Evolutionary conservation across 2,888 invertebrate species (phyloP).

Genomic region (Melinaea marsaeus): DNA sequence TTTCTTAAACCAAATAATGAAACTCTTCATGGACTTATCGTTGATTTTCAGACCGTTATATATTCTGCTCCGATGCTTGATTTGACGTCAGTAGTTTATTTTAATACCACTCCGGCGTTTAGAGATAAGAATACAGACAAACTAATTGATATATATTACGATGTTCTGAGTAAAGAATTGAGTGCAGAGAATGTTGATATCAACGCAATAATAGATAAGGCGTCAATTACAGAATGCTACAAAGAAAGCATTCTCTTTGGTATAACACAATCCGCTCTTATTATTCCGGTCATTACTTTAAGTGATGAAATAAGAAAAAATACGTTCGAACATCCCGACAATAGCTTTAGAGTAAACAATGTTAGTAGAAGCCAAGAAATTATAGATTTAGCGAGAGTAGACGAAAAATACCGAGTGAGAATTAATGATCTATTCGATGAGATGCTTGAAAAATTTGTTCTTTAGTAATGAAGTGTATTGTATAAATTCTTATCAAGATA

Average conservation of each 20-base stretch:
- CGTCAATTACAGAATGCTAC: conserved; percentile 43
- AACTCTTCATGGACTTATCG: conserved; percentile 70
- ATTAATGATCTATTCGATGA: conserved; percentile 76
- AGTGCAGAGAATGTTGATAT: conserved; percentile 45
- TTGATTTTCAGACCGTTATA: conserved; percentile 83
- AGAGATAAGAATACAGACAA: conserved; percentile 60
- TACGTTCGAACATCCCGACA: conserved; percentile 50
- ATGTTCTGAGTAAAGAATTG: conserved; percentile 62
- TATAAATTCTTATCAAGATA: too few species aligned
- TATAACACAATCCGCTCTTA: conserved; percentile 58
- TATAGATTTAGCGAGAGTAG: conserved; percentile 48
- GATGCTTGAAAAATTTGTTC: conserved; percentile 69
- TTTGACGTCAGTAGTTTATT: conserved; percentile 73
- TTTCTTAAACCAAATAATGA: conserved; percentile 64
- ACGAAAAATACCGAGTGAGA: conserved; percentile 54
- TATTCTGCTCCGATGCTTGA: conserved; percentile 83
- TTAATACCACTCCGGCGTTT: conserved; percentile 69
- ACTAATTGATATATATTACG: conserved; percentile 77
- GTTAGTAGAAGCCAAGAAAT: conserved; percentile 56
- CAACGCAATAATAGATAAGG: conserved; percentile 42
- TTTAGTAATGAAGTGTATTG: too few species aligned
- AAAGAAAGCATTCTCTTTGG: conserved; percentile 56
- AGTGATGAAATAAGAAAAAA: conserved; percentile 43
- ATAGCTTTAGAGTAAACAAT: conserved; percentile 40
- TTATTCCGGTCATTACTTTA: conserved; percentile 56